Evolutionary conservation across 2,797 vertebrate species (phyloP).

Genomic region (Poecilia wingei): DNA sequence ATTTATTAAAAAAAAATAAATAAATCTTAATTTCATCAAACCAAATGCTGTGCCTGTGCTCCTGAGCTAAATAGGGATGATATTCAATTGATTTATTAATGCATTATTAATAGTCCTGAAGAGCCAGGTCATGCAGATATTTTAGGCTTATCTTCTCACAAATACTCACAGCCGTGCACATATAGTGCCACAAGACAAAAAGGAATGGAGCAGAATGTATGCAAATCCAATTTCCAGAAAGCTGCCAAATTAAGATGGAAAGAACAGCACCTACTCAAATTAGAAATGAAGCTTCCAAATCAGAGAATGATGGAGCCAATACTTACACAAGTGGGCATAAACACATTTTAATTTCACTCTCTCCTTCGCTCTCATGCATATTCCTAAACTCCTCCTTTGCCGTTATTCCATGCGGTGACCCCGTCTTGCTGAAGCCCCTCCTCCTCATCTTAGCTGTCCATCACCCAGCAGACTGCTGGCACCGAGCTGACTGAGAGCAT

Average conservation of each 20-base stretch:
- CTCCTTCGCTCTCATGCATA: conserved; percentile 7
- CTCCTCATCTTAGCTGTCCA: conserved; percentile 56
- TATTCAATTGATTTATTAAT: conserved; percentile 81
- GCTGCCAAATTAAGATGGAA: conserved; percentile 59
- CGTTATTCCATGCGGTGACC: conserved; percentile 32
- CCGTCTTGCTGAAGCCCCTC: conserved; percentile 31
- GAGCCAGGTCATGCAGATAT: conserved; percentile 67
- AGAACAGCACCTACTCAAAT: conserved; percentile 59
- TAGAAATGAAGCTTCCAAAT: conserved; percentile 69
- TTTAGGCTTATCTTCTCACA: conserved; percentile 61
- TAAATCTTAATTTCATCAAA: conserved; percentile 66
- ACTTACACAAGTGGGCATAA: conserved; percentile 28
- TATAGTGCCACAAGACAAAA: conserved; percentile 67
- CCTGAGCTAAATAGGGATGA: conserved; percentile 70
- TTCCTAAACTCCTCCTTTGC: conserved; percentile 32
- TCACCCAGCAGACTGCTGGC: conserved; percentile 72
- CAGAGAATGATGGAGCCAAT: conserved; percentile 39
- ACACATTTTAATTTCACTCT: conserved; percentile 40
- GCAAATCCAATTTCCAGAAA: conserved; percentile 62
- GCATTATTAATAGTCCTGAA: conserved; percentile 74
- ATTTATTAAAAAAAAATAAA: conserved; percentile 45
- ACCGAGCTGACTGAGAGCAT: conserved; percentile 62
- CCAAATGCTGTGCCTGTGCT: conserved; percentile 54
- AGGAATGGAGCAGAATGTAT: conserved; percentile 66
- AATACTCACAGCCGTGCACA: conserved; percentile 49